Base-by-base conservation (phyloP, 2,888 invertebrate genomes). In the Machimus rusticus region DNA sequence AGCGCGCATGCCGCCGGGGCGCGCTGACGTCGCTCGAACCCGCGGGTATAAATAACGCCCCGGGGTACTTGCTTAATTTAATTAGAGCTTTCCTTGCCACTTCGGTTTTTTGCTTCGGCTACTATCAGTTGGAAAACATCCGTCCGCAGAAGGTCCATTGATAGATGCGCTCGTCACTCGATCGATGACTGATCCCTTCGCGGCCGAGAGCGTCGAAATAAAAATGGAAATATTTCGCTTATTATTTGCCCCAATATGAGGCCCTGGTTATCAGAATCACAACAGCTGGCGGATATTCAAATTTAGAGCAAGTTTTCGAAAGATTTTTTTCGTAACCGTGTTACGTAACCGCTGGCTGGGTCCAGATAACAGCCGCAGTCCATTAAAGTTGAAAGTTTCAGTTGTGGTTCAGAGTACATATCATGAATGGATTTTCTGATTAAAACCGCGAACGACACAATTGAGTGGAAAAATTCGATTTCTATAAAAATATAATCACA, bases 231-330 rank as follows among this genome's bases (percentile, higher is more conserved):
- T 66, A 66, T 66, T 66, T 66, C 78, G 37, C 78, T 23, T 37
- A 23, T 66, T 12, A 66, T 9, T 23, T 23, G 39, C 81, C 34
- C 55, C 16, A 55, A 81, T 51, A 55, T 55, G 81, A 81, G 37
- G 2, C 51, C 34, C 9, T 16, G n/a, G 34, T 81, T 55, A 81
- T 46, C 81, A 81, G n/a, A 51, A 14, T 39, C 55, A 14, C 23
- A 81, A 55, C 81, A 81, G 81, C 81, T 81, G 81, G 51, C 81
- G 81, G 81, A 81, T 81, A 81, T 39, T 81, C 81, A 81, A 81
- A 81, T 51, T 81, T 81, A 81, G 81, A 81, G 55, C 51, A 39
- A 55, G 55, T 81, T 74, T 84, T 84, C 39, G 37, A 78, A 78
- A 78, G 43, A 78, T 43, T 78, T 66, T 77, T 77, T 37, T 78